Percentiles rank a stretch among this genome's conserved stretches.
Evolutionary conservation across 2,113 vertebrate genomes (phyloP).

Genomic region (Propithecus coquereli): DNA sequence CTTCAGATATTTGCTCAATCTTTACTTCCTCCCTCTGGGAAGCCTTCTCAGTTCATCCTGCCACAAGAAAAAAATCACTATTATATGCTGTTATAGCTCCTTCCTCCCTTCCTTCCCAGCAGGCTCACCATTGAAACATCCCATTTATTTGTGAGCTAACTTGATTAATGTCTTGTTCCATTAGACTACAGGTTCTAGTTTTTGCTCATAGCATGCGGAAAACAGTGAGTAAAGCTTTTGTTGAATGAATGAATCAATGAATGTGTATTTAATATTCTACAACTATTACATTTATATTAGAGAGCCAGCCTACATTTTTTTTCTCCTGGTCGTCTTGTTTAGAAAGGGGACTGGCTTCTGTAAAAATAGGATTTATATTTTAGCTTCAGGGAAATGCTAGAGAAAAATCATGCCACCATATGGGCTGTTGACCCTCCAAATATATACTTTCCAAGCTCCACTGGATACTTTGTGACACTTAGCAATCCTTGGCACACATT

Average conservation of each 20-base stretch:
- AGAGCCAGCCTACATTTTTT: not conserved
- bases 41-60: not conserved
- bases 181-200: not conserved
- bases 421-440: not conserved
- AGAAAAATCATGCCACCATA: not conserved
- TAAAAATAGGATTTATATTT: not conserved
- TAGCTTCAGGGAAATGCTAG: not conserved
- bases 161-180: not conserved
- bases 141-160: not conserved
- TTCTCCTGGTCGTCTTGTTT: not conserved
- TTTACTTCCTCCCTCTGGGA: not conserved
- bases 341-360: not conserved
- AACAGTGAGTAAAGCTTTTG: not conserved
- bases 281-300: not conserved
- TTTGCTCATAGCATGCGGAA: not conserved
- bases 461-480: not conserved
- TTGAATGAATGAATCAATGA: not conserved
- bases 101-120: not conserved
- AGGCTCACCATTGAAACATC: not conserved
- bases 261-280: not conserved
- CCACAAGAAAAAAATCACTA: not conserved
- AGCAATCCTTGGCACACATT: not conserved
- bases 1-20: not conserved
- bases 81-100: not conserved
- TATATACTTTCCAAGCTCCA: too few relatives aligned